Evolutionary conservation across 2,888 invertebrate genomes (phyloP).

Genomic region (Cetonia aurata): DNA sequence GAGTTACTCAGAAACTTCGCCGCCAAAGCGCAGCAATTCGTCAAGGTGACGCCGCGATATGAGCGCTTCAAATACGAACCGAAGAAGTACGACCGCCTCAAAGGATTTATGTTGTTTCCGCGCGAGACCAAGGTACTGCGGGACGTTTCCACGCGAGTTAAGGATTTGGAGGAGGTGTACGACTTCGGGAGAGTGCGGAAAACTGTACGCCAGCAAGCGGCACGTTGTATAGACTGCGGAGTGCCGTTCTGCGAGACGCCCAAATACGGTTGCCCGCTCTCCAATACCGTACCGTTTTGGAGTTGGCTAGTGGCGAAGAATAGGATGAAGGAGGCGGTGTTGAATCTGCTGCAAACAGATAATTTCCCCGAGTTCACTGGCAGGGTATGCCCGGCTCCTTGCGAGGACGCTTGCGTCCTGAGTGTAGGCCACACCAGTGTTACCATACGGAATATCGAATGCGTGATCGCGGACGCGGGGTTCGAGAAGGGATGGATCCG

Average conservation of each 20-base stretch:
- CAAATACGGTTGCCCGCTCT: slow-evolving; percentile 94
- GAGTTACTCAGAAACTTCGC: slow-evolving; percentile 84
- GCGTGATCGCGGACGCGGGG: slow-evolving; percentile 97
- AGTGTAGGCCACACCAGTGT: slow-evolving; percentile 95
- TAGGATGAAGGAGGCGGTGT: slow-evolving; percentile 94
- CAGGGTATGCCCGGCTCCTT: slow-evolving; percentile 95
- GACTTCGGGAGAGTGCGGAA: slow-evolving; percentile 87
- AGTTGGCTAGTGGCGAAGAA: slow-evolving; percentile 96
- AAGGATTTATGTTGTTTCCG: slow-evolving; percentile 95
- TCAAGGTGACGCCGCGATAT: slow-evolving; percentile 92
- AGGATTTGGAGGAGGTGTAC: slow-evolving; percentile 98
- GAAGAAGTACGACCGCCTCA: slow-evolving; percentile 64
- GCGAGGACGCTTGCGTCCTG: slow-evolving; percentile 97
- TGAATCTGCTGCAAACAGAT: slow-evolving; percentile 95
- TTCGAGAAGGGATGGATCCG: slow-evolving; percentile 96
- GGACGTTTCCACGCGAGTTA: slow-evolving; percentile 83
- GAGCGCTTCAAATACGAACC: slow-evolving; percentile 68
- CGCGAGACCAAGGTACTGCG: slow-evolving; percentile 90
- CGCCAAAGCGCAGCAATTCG: slow-evolving; percentile 81
- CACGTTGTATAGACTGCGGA: slow-evolving; percentile 99
- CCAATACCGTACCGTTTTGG: slow-evolving; percentile 99
- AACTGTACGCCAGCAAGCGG: slow-evolving; percentile 90
- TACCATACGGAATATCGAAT: slow-evolving; percentile 99
- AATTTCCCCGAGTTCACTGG: slow-evolving; percentile 86
- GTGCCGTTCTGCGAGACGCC: slow-evolving; percentile 97